A percentile compares a stretch with the other conserved stretches of the same genome.
Conservation (phyloP, 1,140 invertebrate species). For the Fopius arisanus region DNA sequence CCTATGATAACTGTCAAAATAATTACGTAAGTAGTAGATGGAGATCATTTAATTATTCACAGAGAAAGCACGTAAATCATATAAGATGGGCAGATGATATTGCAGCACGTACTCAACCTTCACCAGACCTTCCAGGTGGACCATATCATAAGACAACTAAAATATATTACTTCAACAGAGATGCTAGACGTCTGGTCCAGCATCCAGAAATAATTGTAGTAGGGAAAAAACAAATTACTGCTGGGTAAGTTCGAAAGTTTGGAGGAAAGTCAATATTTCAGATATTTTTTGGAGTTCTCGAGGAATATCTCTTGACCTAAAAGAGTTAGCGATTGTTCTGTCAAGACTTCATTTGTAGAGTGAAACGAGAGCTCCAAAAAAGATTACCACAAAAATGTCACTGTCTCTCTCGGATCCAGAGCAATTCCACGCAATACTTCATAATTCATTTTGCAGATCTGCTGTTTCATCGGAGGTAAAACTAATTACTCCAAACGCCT, state of each 20-base stretch:
- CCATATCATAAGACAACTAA: slow-evolving; percentile 74
- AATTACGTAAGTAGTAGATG: slow-evolving; percentile 11
- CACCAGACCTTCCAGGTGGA: slow-evolving; percentile 78
- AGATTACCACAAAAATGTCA: too few species aligned
- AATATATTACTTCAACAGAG: slow-evolving; percentile 83
- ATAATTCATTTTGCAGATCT: slow-evolving; percentile 11
- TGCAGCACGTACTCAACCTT: slow-evolving; percentile 76
- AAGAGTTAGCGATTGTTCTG: too few species aligned
- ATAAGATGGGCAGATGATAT: slow-evolving; percentile 71
- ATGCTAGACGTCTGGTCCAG: slow-evolving; percentile 75
- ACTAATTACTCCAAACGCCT: slow-evolving; percentile 14
- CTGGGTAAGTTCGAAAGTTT: slow-evolving; percentile 29
- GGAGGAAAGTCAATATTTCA: too few species aligned
- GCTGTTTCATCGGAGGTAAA: slow-evolving; percentile 7
- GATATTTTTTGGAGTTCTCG: too few species aligned
- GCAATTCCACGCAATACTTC: not conserved
- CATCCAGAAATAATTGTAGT: slow-evolving; percentile 71
- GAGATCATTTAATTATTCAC: not conserved
- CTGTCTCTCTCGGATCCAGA: too few species aligned
- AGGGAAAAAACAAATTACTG: slow-evolving; percentile 23
- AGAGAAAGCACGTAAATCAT: slow-evolving; percentile 19
- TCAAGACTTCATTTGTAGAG: too few species aligned
- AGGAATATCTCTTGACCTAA: too few species aligned
- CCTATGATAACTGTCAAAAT: slow-evolving; percentile 1
- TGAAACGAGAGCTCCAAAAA: too few species aligned